Base-by-base conservation (phyloP, 1,140 invertebrate species). In the Oscheius sp. region DNA sequence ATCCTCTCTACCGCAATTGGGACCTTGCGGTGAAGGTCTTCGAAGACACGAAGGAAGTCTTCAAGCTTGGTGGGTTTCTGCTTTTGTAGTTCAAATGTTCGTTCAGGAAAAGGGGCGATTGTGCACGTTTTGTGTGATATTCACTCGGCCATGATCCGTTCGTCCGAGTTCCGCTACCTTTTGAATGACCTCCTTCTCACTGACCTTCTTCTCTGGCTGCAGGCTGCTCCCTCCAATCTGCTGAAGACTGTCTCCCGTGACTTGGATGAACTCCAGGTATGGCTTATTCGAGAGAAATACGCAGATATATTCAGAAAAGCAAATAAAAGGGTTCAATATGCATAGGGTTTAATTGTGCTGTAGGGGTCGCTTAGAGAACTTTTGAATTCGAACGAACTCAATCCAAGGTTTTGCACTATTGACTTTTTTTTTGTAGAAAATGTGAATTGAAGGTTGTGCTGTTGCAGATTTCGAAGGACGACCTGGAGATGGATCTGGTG, bases 181-280 rank as follows among this genome's bases (percentile, higher is more conserved):
- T 42, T 68, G 7, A 74, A 74, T 29, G 72, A 74, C 35, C 31
- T 74, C 3, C 26, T 68, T 31, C 45, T 74, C 4, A 68, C 72
- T 26, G 72, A 74, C 31, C 59, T 61, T 34, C 68, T 74, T 20
- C 28, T 74, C 28, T 74, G 72, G 72, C 34, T 68, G 26, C 72
- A 74, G 32, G 34, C 28, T n/a, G 52, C 32, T 26, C n/a, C 55
- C 4, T 36, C 38, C 38, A n/a, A n/a, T n/a, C n/a, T n/a, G n/a
- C n/a, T n/a, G n/a, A n/a, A n/a, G n/a, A n/a, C n/a, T n/a, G n/a
- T n/a, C n/a, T n/a, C n/a, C n/a, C n/a, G n/a, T n/a, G n/a, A n/a
- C n/a, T n/a, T n/a, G n/a, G n/a, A n/a, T n/a, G n/a, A n/a, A n/a
- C n/a, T n/a, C n/a, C n/a, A n/a, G n/a, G n/a, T n/a, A n/a, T n/a